Evolutionary conservation across 2,113 vertebrate genomes (phyloP), one percentile per base, ranked within the genome.

Genomic region (Acanthochromis polyacanthus): DNA sequence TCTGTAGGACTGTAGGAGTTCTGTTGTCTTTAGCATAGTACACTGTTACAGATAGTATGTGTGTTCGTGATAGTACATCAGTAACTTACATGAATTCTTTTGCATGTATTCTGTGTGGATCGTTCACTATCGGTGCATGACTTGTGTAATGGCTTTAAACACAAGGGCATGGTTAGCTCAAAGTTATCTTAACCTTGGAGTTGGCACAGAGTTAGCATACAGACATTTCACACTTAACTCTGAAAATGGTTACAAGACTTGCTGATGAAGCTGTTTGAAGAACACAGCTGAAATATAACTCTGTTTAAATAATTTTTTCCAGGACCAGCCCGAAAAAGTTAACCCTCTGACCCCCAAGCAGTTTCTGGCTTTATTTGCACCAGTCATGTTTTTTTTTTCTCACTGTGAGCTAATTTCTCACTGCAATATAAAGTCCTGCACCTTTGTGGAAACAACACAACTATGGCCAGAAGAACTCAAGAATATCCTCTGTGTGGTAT

Each of bases 1-100:
- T 79, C 56, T 83, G 30, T 45, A 58, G 60, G 25, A 80, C 25
- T 62, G 22, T 36, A 53, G 48, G 56, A 71, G 60, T 14, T 64
- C 25, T 23, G 28, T 22, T 55, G 12, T 36, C 11, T 71, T 38
- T 16, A 67, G 28, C 60, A 36, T 19, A 19, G 57, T 10, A 3
- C 38, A 28, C 46, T 67, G 16, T 74, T 52, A 17, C 32, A 46
- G 51, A 36, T 63, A 17, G 30, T 60, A 38, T 79, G 36, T 65
- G 30, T 84, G 23, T 83, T 40, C 64, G 43, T 67, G 50, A 51
- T 36, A 2, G 17, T 10, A 17, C 71, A 15, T 5, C 14, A 14
- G 12, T 43, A 14, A 43, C 40, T 15, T 15, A 43, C 11, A 3
- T 3, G 6, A 4, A 16, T 22, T 20, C 5, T 56, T 66, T 25